Conservation (phyloP, 2,113 vertebrate genomes). For the Microcebus tavaratra region DNA sequence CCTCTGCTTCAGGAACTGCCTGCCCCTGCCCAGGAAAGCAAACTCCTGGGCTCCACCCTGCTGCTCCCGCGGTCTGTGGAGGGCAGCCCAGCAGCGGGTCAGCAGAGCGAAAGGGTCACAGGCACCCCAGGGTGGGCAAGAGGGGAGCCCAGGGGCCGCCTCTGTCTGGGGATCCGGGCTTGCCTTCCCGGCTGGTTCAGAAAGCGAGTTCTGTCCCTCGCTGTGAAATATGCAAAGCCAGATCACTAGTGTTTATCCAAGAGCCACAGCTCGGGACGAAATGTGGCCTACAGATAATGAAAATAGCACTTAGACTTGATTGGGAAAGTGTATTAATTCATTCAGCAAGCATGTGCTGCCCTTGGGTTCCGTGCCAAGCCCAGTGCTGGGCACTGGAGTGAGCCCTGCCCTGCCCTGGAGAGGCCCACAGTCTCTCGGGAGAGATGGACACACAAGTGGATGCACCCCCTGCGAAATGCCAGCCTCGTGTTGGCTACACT, state of each 20-base stretch:
- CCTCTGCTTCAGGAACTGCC: slow-evolving; percentile 65
- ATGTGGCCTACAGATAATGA: slow-evolving; percentile 46
- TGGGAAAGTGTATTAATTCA: slow-evolving; percentile 61
- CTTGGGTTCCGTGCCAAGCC: background rate
- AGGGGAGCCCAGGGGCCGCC: background rate
- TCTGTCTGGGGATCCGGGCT: background rate
- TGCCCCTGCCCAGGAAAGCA: slow-evolving; percentile 74
- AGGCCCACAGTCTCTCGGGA: background rate
- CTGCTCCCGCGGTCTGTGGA: background rate
- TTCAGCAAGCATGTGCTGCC: background rate
- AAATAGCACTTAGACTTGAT: slow-evolving; percentile 33
- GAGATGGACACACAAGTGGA: background rate
- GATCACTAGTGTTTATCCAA: slow-evolving; percentile 30
- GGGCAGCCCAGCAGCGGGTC: background rate
- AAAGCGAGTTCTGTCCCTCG: background rate
- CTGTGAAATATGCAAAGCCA: background rate
- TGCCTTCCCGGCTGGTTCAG: background rate
- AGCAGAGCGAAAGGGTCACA: background rate
- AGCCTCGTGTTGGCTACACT: background rate
- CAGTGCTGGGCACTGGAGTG: background rate
- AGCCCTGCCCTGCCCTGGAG: background rate
- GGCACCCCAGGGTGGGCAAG: background rate
- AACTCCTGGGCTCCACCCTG: slow-evolving; percentile 60
- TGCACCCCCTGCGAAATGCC: background rate
- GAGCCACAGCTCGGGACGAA: background rate